Evolutionary conservation across 1,140 invertebrate species (phyloP), one percentile per base, ranked within the genome.

Genomic region (Aleiodes sp.): DNA sequence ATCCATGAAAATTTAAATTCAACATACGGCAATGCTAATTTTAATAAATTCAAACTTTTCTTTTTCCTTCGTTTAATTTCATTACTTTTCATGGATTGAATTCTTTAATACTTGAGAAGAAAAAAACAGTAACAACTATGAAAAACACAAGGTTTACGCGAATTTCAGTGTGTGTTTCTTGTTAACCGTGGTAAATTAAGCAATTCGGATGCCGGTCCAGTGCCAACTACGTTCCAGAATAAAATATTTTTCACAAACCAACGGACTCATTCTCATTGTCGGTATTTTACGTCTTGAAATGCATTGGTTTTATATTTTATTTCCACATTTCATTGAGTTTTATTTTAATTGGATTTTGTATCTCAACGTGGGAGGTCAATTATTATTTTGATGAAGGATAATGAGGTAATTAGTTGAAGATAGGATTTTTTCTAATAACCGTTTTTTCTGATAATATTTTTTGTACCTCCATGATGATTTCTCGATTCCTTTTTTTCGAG

Each of bases 141-240:
- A 56, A 10, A 31, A 68, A 19, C 31, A 61, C 56, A 68, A 43
- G 57, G 37, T 68, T 61, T 61, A 66, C 52, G 46, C 41, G 35
- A 6, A 35, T 24, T 52, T 16, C n/a, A n/a, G 9, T 61, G 9
- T 19, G 4, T 16, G 14, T 26, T n/a, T 59, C 35, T 37, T 65
- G 46, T 26, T 57, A 31, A 57, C 14, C 24, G 35, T 14, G 28
- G 68, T 41, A 70, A 70, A 70, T 70, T 70, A 65, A 70, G 68
- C 68, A 65, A 70, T 70, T 65, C 62, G 46, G 46, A 70, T 70
- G 68, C 62, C 68, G 28, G 39, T 33, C 56, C 43, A 29, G 61
- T 61, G 43, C 26, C 26, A 8, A 24, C 33, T 10, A 16, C 56
- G 61, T 28, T 59, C 24, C n/a, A n/a, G 29, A 19, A 39, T 59